Evolutionary conservation across 1,140 invertebrate species (phyloP).

Genomic region (Drosophila albomicans): DNA sequence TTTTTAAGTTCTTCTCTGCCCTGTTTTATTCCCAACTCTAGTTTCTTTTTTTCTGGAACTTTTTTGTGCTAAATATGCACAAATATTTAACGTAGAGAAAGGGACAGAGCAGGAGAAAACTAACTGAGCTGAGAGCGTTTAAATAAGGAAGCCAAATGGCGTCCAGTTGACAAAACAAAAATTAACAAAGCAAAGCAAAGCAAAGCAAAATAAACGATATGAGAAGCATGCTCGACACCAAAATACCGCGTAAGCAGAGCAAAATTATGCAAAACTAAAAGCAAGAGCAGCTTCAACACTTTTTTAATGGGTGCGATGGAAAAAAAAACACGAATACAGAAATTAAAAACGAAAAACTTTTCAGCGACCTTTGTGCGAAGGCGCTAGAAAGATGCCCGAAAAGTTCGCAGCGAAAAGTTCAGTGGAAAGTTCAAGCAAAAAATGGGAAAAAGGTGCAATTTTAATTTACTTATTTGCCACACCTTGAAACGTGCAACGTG

Average conservation of each 20-base stretch:
- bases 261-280: not conserved
- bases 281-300: not conserved
- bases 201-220: not conserved
- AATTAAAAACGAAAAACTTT: conserved; percentile 53
- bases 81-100: conserved; percentile 53
- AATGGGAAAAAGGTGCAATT: conserved; percentile 40
- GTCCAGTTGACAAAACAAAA: conserved; percentile 60
- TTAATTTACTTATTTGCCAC: conserved; percentile 71
- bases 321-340: not conserved
- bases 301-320: not conserved
- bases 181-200: not conserved
- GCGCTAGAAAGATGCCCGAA: conserved; percentile 46
- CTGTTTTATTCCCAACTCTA: conserved; percentile 5
- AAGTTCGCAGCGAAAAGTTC: conserved; percentile 65
- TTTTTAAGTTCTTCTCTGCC: conserved; percentile 55
- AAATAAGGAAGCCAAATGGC: conserved; percentile 74
- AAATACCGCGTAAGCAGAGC: no score
- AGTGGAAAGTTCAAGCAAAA: conserved; percentile 55
- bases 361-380: conserved; percentile 60
- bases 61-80: conserved; percentile 62
- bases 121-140: conserved; percentile 27
- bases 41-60: conserved; percentile 16
- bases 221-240: no score
- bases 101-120: not conserved
- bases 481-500: conserved; percentile 11